Base-by-base conservation (phyloP, 1,140 invertebrate genomes). In the Marisa cornuarietis region DNA sequence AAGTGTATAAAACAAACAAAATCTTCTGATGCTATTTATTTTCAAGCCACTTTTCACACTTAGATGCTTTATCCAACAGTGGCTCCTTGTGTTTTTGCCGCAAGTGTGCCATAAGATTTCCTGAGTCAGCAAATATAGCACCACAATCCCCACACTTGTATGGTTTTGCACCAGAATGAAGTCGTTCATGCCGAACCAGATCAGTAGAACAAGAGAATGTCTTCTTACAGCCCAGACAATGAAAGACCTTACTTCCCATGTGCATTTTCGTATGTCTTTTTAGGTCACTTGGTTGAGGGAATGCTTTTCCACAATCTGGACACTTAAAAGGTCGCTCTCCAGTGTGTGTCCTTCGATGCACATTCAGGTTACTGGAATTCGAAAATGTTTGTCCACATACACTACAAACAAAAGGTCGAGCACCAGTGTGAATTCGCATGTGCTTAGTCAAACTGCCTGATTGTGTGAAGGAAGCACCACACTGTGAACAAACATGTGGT, bases 401-500 rank as follows among this genome's bases (percentile, higher is more conserved):
- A 24, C 73, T 69, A 82, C 90, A 91, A 11, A 85, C 83, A 79
- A 87, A 91, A 11, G 90, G 90, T 82, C 90, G 90, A 61, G 89
- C 89, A 58, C 88, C 90, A 26, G 88, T 91, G 75, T 91, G 90
- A 13, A 94, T 94, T 88, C 95, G 94, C 83, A 94, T 91, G 93
- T 87, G 95, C 94, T 89, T 94, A 7, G 20, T 24, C 92, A 92
- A 94, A 89, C 96, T 96, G 87, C 96, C 96, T 87, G 96, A 96
- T 54, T 95, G 93, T 71, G 96, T 96, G 89, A 98, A 97, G 88
- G 63, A 66, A 66, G 95, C 94, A 54, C 76, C 65, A 69, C 81
- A 82, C 52, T 68, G 62, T 2, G 42, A 58, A 58, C 81, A 82
- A n/a, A 63, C 16, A 54, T 96, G 97, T 4, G 96, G 96, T 9